Conservation (phyloP, 2,797 vertebrate genomes). For the Sylvilagus floridanus region DNA sequence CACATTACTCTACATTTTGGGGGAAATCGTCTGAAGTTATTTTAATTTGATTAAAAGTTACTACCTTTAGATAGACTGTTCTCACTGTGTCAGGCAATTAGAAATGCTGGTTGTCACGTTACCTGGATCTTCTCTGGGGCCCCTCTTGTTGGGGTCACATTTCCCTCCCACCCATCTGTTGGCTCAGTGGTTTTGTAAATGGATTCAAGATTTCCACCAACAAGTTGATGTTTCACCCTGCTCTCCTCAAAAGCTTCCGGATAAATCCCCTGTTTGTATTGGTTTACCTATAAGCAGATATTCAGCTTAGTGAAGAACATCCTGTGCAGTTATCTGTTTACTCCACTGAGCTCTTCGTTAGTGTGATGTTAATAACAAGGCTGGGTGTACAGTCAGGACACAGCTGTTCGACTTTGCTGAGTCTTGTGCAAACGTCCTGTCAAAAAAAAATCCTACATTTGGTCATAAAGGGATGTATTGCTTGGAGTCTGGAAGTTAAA, state of each 20-base stretch:
- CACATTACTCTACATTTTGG: not conserved
- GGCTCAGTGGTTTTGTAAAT: not conserved
- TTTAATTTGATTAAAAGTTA: not conserved
- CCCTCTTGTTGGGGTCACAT: rapidly evolving
- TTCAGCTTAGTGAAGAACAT: not conserved
- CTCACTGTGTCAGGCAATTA: not conserved
- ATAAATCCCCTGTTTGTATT: rapidly evolving
- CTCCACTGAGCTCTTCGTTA: not conserved
- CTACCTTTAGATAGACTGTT: not conserved
- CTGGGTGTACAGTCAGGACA: not conserved
- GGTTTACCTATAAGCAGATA: not conserved
- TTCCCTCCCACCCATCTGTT: not conserved
- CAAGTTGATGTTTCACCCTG: not conserved
- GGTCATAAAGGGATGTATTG: not conserved
- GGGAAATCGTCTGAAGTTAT: not conserved
- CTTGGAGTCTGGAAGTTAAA: not conserved
- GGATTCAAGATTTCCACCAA: not conserved
- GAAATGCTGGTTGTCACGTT: not conserved
- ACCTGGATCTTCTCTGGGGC: not conserved
- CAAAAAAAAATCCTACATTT: not conserved
- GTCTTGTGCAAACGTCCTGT: not conserved
- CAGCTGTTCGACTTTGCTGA: not conserved
- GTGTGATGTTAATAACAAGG: not conserved
- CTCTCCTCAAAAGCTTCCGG: not conserved
- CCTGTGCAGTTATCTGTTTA: not conserved